Conservation (phyloP, 2,888 invertebrate species). For the Iphiclides podalirius region DNA sequence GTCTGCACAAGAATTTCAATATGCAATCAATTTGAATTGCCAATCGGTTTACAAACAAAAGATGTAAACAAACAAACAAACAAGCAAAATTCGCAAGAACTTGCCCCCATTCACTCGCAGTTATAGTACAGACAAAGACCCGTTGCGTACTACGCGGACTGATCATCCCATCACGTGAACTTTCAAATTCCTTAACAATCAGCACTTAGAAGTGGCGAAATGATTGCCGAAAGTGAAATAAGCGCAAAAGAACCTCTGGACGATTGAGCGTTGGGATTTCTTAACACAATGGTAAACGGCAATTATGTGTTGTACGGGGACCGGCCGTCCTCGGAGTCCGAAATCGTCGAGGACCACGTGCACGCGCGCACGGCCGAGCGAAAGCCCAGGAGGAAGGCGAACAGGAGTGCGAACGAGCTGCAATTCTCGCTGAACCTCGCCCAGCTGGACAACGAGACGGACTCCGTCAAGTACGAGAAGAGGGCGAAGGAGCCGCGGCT, state of each 20-base stretch:
- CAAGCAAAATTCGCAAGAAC: slow-evolving; percentile 58
- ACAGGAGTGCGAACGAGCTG: slow-evolving; percentile 60
- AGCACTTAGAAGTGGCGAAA: slow-evolving; percentile 32
- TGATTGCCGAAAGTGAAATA: slow-evolving; percentile 37
- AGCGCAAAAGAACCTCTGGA: slow-evolving; percentile 27
- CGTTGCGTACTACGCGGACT: slow-evolving; percentile 3
- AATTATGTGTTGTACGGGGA: slow-evolving; percentile 72
- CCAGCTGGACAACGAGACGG: slow-evolving; percentile 69
- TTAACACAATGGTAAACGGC: slow-evolving; percentile 69
- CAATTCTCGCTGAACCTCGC: slow-evolving; percentile 57
- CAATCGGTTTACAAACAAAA: slow-evolving; percentile 24
- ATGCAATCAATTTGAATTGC: slow-evolving; percentile 20
- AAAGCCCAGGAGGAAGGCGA: slow-evolving; percentile 54
- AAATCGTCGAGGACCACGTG: slow-evolving; percentile 68
- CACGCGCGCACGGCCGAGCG: slow-evolving; percentile 59
- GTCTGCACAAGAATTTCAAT: slow-evolving; percentile 19
- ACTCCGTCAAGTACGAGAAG: slow-evolving; percentile 68
- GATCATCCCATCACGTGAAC: slow-evolving; percentile 1
- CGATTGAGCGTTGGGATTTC: slow-evolving; percentile 28
- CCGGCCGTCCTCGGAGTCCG: slow-evolving; percentile 65
- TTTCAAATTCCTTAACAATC: slow-evolving; percentile 16
- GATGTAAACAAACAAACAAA: slow-evolving; percentile 68
- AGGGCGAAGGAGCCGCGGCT: slow-evolving; percentile 66
- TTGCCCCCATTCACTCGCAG: slow-evolving; percentile 42
- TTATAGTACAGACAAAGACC: slow-evolving; percentile 10